Evolutionary conservation across 2,888 invertebrate species (phyloP), one percentile per base, ranked within the genome.

Genomic region (Pherbina coryleti): DNA sequence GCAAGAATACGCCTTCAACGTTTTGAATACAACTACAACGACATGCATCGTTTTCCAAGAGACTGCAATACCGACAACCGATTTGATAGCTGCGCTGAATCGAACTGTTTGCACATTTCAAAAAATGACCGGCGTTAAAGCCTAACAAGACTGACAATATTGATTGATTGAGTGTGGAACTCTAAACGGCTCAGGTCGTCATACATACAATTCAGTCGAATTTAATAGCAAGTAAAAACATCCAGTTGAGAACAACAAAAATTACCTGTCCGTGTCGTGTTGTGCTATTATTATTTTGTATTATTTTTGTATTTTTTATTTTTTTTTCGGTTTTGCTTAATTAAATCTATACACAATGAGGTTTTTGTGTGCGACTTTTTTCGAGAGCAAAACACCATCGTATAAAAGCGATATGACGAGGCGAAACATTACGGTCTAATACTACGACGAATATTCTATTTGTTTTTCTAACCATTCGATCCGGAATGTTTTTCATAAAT

Each of bases 41-140:
- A 31, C 34, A 25, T 51, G 53, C 55, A 28, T 55, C 22, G 37
- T 49, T 71, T 25, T 34, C 31, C n/a, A 31, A 60, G 37, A 49
- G 66, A 66, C 73, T 57, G 66, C 67, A 55, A 37, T 25, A 72
- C 44, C 76, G 74, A 44, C 49, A 60, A 31, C 19, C 75, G 69
- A 57, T 11, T 74, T 78, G 76, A 69, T 78, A 79, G 79, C 82
- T 83, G 82, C 82, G 82, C 81, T 81, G 77, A 83, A 79, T 82
- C 83, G 83, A 78, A 86, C 86, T 86, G 86, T 83, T 77, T 72
- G 70, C 74, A 31, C 19, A 79, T 69, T 76, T 75, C 80, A 75
- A 77, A 75, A 72, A 70, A 17, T 64, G 37, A 57, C 72, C 64
- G 79, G 37, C 57, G 44, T 14, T 49, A 14, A 34, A 66, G 55